Conservation (phyloP, 2,888 invertebrate genomes). For the Leptogaster cylindrica region DNA sequence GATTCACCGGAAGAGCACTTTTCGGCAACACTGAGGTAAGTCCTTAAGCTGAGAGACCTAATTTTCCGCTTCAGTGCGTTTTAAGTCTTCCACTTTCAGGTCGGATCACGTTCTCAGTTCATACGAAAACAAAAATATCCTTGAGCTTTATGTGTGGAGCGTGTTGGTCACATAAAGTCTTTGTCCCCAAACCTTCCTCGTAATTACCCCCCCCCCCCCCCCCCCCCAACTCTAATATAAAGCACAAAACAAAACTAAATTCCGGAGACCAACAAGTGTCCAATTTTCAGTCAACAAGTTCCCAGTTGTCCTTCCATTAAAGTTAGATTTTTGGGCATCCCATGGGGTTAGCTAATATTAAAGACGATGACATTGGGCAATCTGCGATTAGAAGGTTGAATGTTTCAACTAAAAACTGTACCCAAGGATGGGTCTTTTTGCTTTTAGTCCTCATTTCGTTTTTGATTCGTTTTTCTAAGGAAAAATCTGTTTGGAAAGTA, state of each 20-base stretch:
- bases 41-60: slow-evolving; percentile 23
- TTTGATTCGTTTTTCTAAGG: too few species aligned
- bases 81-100: slow-evolving; percentile 38
- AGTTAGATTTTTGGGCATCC: slow-evolving; percentile 34
- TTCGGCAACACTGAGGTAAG: slow-evolving; percentile 11
- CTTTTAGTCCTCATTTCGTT: slow-evolving; percentile 4
- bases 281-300: slow-evolving; percentile 38
- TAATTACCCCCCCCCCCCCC: slow-evolving; percentile 15
- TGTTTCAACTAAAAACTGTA: slow-evolving; percentile 33
- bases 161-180: slow-evolving; percentile 44
- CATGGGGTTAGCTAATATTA: slow-evolving; percentile 22
- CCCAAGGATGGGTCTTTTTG: slow-evolving; percentile 28
- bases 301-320: slow-evolving; percentile 37
- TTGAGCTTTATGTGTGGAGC: slow-evolving; percentile 44
- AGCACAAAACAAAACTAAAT: slow-evolving; percentile 35
- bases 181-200: slow-evolving; percentile 16
- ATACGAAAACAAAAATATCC: background rate
- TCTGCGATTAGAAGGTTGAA: slow-evolving; percentile 19
- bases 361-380: slow-evolving; percentile 36
- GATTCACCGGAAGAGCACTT: slow-evolving; percentile 15
- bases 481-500: slow-evolving; percentile 34
- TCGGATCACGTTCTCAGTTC: slow-evolving; percentile 41
- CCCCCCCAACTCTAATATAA: too few species aligned
- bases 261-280: slow-evolving; percentile 37
- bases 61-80: slow-evolving; percentile 16